Evolutionary conservation across 2,888 invertebrate genomes (phyloP).

Genomic region (Tigriopus californicus): DNA sequence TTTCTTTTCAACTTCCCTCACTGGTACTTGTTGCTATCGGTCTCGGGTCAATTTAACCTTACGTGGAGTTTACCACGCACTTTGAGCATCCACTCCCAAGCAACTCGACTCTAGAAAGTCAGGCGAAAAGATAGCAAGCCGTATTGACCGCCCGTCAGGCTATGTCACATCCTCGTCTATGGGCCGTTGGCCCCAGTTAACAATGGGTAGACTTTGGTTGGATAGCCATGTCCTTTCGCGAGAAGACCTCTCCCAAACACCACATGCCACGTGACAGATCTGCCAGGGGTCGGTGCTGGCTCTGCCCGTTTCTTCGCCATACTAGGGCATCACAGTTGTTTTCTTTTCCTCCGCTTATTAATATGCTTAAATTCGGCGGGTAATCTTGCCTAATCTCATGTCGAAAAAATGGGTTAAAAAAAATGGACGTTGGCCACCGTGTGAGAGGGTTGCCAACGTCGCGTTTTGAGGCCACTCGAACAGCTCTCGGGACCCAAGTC

Average conservation of each 20-base stretch:
- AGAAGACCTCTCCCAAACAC: constrained; percentile 32
- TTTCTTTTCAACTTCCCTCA: constrained; percentile 49
- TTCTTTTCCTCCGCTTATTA: constrained; percentile 50
- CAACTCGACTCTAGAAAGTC: constrained; percentile 36
- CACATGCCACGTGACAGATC: constrained; percentile 32
- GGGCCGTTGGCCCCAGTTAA: constrained; percentile 26
- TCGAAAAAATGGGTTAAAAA: constrained; percentile 19
- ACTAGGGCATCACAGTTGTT: constrained; percentile 43
- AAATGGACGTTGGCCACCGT: no score
- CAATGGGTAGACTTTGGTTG: constrained; percentile 17
- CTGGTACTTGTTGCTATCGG: constrained; percentile 46
- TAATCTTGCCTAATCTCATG: constrained; percentile 29
- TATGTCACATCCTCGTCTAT: constrained; percentile 29
- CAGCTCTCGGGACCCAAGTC: no score
- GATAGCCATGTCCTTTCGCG: constrained; percentile 15
- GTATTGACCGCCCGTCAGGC: no score
- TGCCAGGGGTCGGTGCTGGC: constrained; percentile 38
- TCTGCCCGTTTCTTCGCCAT: constrained; percentile 43
- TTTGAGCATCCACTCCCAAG: constrained; percentile 42
- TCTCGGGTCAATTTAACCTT: constrained; percentile 41
- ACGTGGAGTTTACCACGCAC: constrained; percentile 39
- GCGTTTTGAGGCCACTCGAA: no score
- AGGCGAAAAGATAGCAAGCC: constrained; percentile 20
- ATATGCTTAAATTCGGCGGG: constrained; percentile 44
- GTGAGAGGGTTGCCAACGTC: no score